Base-by-base conservation (phyloP, 2,113 vertebrate genomes). In the Thalassoma bifasciatum region DNA sequence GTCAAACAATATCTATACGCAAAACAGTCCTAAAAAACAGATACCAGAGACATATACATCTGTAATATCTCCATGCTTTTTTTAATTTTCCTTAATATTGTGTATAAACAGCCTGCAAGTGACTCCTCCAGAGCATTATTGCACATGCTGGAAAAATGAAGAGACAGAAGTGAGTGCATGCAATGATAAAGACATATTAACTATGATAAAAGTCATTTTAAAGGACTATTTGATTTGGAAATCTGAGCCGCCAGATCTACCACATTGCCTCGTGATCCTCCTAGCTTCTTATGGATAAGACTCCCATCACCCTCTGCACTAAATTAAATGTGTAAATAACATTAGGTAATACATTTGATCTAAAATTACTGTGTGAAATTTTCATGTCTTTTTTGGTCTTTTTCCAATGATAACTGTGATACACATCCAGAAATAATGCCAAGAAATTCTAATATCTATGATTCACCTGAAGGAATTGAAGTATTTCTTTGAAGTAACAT, bases 351-450 rank as follows among this genome's bases (percentile, higher is more conserved):
- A 72, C 77, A 63, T 60, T 65, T 66, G 66, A 62, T 72, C 56
- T 69, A 74, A 86, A 77, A 76, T 73, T 77, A 75, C 67, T 50
- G 59, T 77, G 72, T 40, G 77, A 84, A 37, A 67, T 75, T 80
- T 83, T 77, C 37, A 80, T 56, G 75, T 77, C 84, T 70, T 61
- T 38, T 57, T 87, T 85, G 77, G 75, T 59, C 59, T 57, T 1
- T 8, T 9, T 81, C 82, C 79, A 85, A 34, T 37, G 52, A 71
- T 57, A 71, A 83, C 70, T 47, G 67, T 80, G 83, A 69, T 52
- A 56, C 58, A 68, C 69, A 68, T 77, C 67, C 63, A 75, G 67
- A 65, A 79, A 81, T 56, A 50, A 82, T 4, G 13, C 60, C 49
- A 54, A 73, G 59, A 71, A 86, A 77, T 73, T 72, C 52, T 38